Base-by-base conservation (phyloP, 1,140 invertebrate genomes). In the Asobara japonica region DNA sequence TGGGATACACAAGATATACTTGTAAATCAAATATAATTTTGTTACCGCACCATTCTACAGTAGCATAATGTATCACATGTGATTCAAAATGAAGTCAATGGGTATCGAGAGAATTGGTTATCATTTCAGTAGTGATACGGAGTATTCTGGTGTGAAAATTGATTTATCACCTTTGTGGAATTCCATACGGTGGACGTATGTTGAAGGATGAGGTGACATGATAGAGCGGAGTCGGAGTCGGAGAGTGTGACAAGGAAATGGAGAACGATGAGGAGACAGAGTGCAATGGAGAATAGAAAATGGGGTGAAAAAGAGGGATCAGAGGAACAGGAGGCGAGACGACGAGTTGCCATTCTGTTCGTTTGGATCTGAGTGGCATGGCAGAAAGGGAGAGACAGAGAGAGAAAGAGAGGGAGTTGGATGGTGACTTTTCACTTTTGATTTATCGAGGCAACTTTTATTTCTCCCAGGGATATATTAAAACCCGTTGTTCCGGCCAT, bases 361-460 rank as follows among this genome's bases (percentile, higher is more conserved):
- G 45, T 62, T 62, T 62, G 48, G n/a, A 31, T 64, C 65, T 75
- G 76, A 76, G 71, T 80, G 76, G 75, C 72, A 73, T 72, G 72
- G 60, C 65, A 68, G 76, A 78, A 72, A 68, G 67, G 78, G 72
- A 71, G 74, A 72, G 76, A 36, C 67, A 66, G 72, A 16, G 31
- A 75, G 69, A 73, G 51, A 56, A 36, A 67, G 71, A 72, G 74
- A 69, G 72, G 65, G 76, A 80, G 76, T 79, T 78, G 77, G 77
- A 69, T 77, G 78, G 83, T 76, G 81, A 84, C 85, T 87, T 87
- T 87, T 86, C 83, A 86, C 83, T 83, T 87, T 87, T 87, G 86
- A 87, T 87, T 87, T 87, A 87, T 87, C 77, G 80, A 79, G 78
- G 79, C 72, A 86, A 87, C 85, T 87, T 87, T 87, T 86, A 86